phyloP scores from a whole-genome alignment of 2,113 vertebrate genomes.

The Mesocricetus auratus region DNA sequence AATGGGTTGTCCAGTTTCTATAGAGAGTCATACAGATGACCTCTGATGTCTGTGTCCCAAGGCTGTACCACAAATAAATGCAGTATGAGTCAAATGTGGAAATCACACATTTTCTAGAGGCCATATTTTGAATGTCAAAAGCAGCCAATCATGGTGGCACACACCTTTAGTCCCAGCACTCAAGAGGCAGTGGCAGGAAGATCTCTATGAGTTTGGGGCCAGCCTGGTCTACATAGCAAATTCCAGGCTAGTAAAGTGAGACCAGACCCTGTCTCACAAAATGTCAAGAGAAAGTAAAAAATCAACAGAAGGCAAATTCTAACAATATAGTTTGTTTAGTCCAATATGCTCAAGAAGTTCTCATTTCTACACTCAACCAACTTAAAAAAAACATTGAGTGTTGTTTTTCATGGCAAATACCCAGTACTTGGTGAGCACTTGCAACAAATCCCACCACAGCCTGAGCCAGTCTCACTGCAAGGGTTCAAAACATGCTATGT shows the following conservation, averaged over 20 bases:
- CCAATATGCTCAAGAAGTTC: not conserved
- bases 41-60: not conserved
- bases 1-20: not conserved
- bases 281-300: not conserved
- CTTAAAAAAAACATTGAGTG: not conserved
- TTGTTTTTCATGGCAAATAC: not conserved
- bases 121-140: not conserved
- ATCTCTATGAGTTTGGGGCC: not conserved
- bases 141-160: not conserved
- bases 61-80: not conserved
- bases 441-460: rapidly evolving
- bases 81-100: not conserved
- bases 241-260: not conserved
- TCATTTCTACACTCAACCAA: not conserved
- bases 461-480: not conserved
- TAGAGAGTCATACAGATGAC: not conserved
- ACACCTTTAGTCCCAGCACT: not conserved
- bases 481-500: not conserved
- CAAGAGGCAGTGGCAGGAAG: not conserved
- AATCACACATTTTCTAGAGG: not conserved
- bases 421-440: not conserved
- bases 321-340: slow-evolving; percentile 34
- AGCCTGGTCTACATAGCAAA: not conserved
- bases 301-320: not conserved
- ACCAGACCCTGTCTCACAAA: not conserved